Evolutionary conservation across 2,797 vertebrate genomes (phyloP).

Genomic region (Chiroxiphia lanceolata): DNA sequence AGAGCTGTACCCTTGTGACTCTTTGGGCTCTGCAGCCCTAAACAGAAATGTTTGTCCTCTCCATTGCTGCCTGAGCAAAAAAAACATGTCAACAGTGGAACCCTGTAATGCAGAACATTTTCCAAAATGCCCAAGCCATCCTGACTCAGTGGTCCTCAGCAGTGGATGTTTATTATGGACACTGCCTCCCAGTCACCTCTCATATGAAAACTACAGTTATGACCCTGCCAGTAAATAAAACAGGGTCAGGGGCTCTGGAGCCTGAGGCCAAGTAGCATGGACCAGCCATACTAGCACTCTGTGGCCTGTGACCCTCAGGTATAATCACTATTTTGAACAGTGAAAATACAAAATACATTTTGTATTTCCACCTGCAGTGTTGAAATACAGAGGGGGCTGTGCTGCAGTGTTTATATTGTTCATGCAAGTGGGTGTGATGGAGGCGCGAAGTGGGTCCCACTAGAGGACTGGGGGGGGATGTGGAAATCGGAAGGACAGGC

Average conservation of each 20-base stretch:
- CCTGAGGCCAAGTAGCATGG: background rate
- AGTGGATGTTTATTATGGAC: background rate
- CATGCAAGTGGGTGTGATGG: background rate
- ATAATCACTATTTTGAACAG: background rate
- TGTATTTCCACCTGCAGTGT: background rate
- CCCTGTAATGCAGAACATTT: background rate
- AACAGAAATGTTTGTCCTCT: background rate
- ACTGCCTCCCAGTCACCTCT: background rate
- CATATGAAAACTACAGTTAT: background rate
- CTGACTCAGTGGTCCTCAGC: background rate
- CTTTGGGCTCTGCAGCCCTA: background rate
- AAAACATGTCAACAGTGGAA: accelerated
- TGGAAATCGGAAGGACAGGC: accelerated
- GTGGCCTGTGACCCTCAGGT: background rate
- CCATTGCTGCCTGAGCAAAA: background rate
- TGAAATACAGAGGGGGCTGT: background rate
- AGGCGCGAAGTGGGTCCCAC: background rate
- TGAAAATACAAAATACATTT: background rate
- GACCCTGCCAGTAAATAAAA: background rate
- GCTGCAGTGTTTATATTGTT: background rate
- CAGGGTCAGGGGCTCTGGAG: background rate
- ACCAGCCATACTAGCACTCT: background rate
- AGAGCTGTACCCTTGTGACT: background rate
- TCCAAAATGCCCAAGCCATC: background rate
- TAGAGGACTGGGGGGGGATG: background rate